Evolutionary conservation across 2,888 invertebrate species (phyloP).

Genomic region (Esperia sulphurella): DNA sequence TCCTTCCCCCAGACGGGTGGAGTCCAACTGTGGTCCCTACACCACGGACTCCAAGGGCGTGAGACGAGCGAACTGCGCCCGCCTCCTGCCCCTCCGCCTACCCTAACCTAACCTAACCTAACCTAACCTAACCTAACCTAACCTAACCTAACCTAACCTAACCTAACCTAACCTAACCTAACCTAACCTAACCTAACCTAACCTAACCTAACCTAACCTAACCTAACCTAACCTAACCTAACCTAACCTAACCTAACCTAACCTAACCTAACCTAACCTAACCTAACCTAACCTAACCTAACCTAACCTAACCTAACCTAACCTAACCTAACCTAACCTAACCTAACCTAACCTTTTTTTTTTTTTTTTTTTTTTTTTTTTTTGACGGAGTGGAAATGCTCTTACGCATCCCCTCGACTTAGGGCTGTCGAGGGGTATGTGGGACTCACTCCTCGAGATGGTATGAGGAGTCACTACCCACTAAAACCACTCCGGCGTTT

Average conservation of each 20-base stretch:
- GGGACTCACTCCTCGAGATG: too few species aligned
- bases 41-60: too few species aligned
- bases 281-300: conserved; percentile 16
- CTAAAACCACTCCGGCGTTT: too few species aligned
- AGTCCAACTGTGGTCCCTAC: too few species aligned
- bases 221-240: conserved; percentile 12
- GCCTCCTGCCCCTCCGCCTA: too few species aligned
- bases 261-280: conserved; percentile 16
- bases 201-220: conserved; percentile 9
- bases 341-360: conserved; percentile 16
- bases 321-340: conserved; percentile 16
- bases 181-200: conserved; percentile 9
- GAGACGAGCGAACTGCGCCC: too few species aligned
- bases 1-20: too few species aligned
- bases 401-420: too few species aligned
- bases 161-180: conserved; percentile 6
- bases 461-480: too few species aligned
- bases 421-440: too few species aligned
- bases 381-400: too few species aligned
- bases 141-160: conserved; percentile 17
- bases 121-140: conserved; percentile 22
- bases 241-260: conserved; percentile 16
- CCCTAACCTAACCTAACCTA: conserved; percentile 17
- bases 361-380: too few species aligned
- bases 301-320: conserved; percentile 16